Evolutionary conservation across 2,888 invertebrate genomes (phyloP).

Genomic region (Drosophila falleni): DNA sequence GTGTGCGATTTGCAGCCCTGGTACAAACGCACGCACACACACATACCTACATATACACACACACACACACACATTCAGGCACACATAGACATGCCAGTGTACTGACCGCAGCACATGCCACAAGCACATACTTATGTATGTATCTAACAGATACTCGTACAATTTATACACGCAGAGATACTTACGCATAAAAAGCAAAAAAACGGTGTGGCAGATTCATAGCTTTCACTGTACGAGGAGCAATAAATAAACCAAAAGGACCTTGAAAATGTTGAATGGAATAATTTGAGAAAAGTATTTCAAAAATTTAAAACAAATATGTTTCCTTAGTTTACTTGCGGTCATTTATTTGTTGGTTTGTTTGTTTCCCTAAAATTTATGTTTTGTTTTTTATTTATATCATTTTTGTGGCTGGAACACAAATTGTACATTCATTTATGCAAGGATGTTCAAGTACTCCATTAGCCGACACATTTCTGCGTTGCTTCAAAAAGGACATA

Average conservation of each 20-base stretch:
- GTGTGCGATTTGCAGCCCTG: slow-evolving; percentile 3
- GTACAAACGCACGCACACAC: neutral
- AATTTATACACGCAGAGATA: slow-evolving; percentile 17
- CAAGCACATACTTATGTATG: slow-evolving; percentile 24
- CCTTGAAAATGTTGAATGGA: slow-evolving; percentile 52
- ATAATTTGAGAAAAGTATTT: slow-evolving; percentile 53
- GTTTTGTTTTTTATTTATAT: slow-evolving; percentile 21
- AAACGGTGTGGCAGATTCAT: slow-evolving; percentile 36
- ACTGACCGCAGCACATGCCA: slow-evolving; percentile 26
- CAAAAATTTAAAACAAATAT: slow-evolving; percentile 50
- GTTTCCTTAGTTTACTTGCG: slow-evolving; percentile 29
- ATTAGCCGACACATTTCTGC: neutral
- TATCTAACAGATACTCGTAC: slow-evolving; percentile 28
- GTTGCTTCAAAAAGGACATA: neutral
- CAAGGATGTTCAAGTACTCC: slow-evolving; percentile 8
- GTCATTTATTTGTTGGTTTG: slow-evolving; percentile 36
- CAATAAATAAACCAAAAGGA: slow-evolving; percentile 55
- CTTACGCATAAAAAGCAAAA: slow-evolving; percentile 18
- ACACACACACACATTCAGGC: neutral
- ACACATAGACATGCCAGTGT: neutral
- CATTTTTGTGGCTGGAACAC: slow-evolving; percentile 34
- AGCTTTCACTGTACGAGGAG: slow-evolving; percentile 26
- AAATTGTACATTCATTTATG: slow-evolving; percentile 30
- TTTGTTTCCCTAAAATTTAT: slow-evolving; percentile 9
- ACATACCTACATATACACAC: neutral